Base-by-base conservation (phyloP, 2,113 vertebrate genomes). In the Numenius arquata region DNA sequence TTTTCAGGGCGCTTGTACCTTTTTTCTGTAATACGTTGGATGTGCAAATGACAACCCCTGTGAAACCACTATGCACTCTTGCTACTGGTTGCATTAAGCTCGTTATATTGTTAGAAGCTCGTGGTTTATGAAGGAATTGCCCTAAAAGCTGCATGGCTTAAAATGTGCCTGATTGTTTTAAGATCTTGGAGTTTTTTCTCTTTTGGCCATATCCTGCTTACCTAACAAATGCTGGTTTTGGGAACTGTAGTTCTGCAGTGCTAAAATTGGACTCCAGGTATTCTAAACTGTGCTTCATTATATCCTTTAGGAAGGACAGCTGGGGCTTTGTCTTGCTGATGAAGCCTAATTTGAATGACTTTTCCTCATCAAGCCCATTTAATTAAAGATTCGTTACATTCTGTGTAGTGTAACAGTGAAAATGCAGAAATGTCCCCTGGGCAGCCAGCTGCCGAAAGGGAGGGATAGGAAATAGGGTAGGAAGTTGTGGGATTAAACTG, bases 341-440 rank as follows among this genome's bases (percentile, higher is more conserved):
- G 85, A 85, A 94, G 70, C 53, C 77, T 76, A 76, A 87, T 96
- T 96, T 96, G 77, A 91, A 89, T 88, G 53, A 90, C 78, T 96
- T 63, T 94, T 85, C 62, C 55, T 96, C 82, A 94, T 96, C 90
- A 93, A 96, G 85, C 32, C 78, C 32, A 15, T 93, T 96, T 94
- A 93, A 91, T 94, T 96, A 83, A 95, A 93, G 88, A 96, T 94
- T 96, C 67, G 79, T 95, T 91, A 50, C 50, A n/a, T 95, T 94
- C 67, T 80, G 15, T 68, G 7, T 50, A 89, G 84, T 34, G 55
- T 67, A 78, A 70, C 34, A 85, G 77, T 82, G 36, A 90, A 96
- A 62, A 94, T 66, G 56, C 67, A 83, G 58, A 78, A 82, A 30
- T 36, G 40, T 94, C 62, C 70, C 76, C 45, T 82, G 66, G 91